Evolutionary conservation across 1,140 invertebrate genomes (phyloP).

Genomic region (Micrasema longulum): DNA sequence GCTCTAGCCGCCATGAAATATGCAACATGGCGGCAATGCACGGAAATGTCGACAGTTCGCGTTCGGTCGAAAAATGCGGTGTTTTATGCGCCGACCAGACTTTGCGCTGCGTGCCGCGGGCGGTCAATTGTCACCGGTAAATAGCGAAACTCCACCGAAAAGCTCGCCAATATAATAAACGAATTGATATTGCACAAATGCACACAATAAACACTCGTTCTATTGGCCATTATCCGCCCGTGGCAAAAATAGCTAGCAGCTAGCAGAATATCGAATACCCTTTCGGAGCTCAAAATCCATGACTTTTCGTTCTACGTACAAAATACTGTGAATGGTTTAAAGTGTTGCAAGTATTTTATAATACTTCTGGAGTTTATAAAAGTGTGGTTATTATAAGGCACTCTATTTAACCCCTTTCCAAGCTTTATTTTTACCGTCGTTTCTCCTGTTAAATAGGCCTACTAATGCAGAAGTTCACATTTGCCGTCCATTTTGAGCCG

Average conservation of each 20-base stretch:
- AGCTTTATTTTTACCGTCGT: not conserved
- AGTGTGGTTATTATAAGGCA: not conserved
- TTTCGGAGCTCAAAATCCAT: too few species aligned
- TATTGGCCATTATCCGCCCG: not conserved
- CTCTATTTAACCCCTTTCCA: not conserved
- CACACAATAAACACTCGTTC: slow-evolving; percentile 15
- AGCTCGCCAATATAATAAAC: slow-evolving; percentile 18
- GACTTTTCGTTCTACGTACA: too few species aligned
- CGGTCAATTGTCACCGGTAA: slow-evolving; percentile 33
- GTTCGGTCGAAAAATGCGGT: slow-evolving; percentile 15
- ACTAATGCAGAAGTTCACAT: slow-evolving; percentile 1
- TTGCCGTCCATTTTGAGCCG: slow-evolving; percentile 5
- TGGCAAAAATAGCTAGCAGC: not conserved
- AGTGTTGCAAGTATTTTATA: too few species aligned
- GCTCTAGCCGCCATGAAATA: slow-evolving; percentile 21
- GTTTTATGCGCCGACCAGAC: not conserved
- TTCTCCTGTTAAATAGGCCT: not conserved
- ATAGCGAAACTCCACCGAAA: slow-evolving; percentile 18
- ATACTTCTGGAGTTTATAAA: not conserved
- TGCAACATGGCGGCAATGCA: slow-evolving; percentile 17
- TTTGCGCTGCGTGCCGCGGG: slow-evolving; percentile 20
- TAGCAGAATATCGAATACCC: too few species aligned
- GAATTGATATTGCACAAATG: slow-evolving; percentile 17
- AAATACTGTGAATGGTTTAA: too few species aligned
- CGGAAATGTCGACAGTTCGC: slow-evolving; percentile 18